These are phyloP conservation scores for Alitta virens DNA, from an alignment of 2,888 invertebrate species.

Conservation along the genomic window DNA sequence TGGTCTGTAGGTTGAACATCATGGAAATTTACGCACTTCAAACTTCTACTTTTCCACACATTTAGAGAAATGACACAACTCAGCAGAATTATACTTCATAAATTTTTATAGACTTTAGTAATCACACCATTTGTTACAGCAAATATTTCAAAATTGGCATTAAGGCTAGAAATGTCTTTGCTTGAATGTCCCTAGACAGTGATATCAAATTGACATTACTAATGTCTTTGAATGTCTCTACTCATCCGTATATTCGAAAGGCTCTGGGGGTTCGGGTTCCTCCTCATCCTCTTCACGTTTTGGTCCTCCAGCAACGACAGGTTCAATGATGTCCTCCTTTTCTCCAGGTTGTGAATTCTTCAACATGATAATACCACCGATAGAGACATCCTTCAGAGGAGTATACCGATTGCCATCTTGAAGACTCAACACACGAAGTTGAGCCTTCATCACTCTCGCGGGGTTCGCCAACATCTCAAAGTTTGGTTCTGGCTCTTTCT, in stretches of 20 bases:
- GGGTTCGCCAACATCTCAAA: slow-evolving; percentile 93
- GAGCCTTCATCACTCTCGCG: slow-evolving; percentile 89
- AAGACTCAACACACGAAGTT: slow-evolving; percentile 68
- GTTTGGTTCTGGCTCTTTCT: slow-evolving; percentile 71
- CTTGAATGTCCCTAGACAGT: too few relatives aligned
- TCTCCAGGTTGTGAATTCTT: slow-evolving; percentile 77
- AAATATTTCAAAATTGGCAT: too few relatives aligned
- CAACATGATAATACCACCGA: slow-evolving; percentile 95
- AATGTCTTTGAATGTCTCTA: too few relatives aligned
- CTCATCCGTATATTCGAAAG: slow-evolving; percentile 88
- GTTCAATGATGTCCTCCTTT: slow-evolving; percentile 85
- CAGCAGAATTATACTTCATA: too few relatives aligned
- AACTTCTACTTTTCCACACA: too few relatives aligned
- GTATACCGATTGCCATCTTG: slow-evolving; percentile 79
- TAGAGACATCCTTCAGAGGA: slow-evolving; percentile 83
- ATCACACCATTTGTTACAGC: too few relatives aligned
- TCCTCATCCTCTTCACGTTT: slow-evolving; percentile 73
- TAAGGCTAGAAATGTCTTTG: too few relatives aligned
- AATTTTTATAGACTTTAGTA: too few relatives aligned
- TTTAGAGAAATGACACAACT: too few relatives aligned
- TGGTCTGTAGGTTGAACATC: too few relatives aligned
- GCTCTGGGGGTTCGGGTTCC: slow-evolving; percentile 96
- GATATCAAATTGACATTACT: too few relatives aligned
- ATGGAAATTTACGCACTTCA: too few relatives aligned
- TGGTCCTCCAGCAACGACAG: slow-evolving; percentile 68